phyloP scores from a whole-genome alignment of 1,140 invertebrate species.

The Stegodyphus dumicola region DNA sequence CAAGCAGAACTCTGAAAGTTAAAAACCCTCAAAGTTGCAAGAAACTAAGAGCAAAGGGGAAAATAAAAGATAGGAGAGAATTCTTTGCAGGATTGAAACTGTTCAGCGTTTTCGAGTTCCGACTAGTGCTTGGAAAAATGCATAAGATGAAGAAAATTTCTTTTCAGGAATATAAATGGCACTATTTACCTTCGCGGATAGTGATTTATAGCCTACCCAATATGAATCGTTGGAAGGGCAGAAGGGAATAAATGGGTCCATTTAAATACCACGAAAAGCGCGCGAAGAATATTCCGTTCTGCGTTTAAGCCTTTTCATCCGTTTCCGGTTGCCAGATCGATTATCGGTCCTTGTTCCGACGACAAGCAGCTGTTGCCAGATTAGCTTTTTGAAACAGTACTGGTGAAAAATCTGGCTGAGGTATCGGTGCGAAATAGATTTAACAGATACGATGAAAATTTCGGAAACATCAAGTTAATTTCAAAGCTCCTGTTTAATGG shows the following conservation, averaged over 20 bases:
- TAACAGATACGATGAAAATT: background rate
- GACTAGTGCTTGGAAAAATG: too few relatives aligned
- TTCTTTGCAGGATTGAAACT: too few relatives aligned
- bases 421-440: background rate
- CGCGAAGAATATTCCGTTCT: background rate
- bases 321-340: conserved; percentile 48
- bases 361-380: conserved; percentile 30
- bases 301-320: conserved; percentile 4
- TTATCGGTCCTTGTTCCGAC: conserved; percentile 25
- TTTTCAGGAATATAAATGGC: conserved; percentile 42
- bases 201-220: conserved; percentile 42
- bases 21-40: too few relatives aligned
- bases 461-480: background rate
- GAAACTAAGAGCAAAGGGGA: too few relatives aligned
- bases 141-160: background rate
- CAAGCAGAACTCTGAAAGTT: too few relatives aligned
- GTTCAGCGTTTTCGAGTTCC: too few relatives aligned
- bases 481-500: background rate
- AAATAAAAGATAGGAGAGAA: too few relatives aligned
- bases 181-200: conserved; percentile 35
- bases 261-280: conserved; percentile 52
- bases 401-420: background rate
- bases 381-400: conserved; percentile 49
- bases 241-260: conserved; percentile 41
- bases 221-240: conserved; percentile 36